Conservation (phyloP, 2,113 vertebrate genomes). For the Scomber colias region DNA sequence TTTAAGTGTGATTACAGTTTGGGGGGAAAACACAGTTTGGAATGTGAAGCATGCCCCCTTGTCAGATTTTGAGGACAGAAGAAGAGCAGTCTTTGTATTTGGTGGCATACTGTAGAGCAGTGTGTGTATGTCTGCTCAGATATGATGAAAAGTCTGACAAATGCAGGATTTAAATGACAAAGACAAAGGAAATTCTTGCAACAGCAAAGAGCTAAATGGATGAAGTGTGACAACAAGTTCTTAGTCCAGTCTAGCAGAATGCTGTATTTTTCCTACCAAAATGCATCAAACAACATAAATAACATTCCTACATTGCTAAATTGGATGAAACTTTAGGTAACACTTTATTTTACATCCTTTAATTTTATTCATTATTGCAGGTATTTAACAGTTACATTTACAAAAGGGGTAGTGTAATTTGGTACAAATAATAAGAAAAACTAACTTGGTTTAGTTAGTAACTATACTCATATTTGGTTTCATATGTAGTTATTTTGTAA, state of each 20-base stretch:
- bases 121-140: background rate
- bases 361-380: too few species aligned
- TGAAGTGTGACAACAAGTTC: background rate
- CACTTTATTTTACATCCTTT: too few species aligned
- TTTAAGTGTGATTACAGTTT: conserved; percentile 9
- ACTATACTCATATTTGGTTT: too few species aligned
- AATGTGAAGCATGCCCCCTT: conserved; percentile 67
- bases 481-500: too few species aligned
- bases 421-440: too few species aligned
- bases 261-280: background rate
- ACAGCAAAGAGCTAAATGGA: background rate
- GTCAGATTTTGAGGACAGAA: conserved; percentile 43
- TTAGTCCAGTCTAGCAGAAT: background rate
- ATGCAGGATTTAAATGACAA: conserved; percentile 14
- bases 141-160: background rate
- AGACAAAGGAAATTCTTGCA: background rate
- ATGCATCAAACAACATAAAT: background rate
- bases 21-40: conserved; percentile 19
- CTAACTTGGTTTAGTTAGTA: too few species aligned
- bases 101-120: background rate
- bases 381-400: too few species aligned
- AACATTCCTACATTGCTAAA: background rate
- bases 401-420: too few species aligned
- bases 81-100: conserved; percentile 64
- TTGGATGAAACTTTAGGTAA: too few species aligned